Percentiles rank a stretch among this genome's conserved stretches.
These are phyloP conservation scores for Spea bombifrons DNA, from an alignment of 2,113 vertebrate species.

Conservation along the genomic window DNA sequence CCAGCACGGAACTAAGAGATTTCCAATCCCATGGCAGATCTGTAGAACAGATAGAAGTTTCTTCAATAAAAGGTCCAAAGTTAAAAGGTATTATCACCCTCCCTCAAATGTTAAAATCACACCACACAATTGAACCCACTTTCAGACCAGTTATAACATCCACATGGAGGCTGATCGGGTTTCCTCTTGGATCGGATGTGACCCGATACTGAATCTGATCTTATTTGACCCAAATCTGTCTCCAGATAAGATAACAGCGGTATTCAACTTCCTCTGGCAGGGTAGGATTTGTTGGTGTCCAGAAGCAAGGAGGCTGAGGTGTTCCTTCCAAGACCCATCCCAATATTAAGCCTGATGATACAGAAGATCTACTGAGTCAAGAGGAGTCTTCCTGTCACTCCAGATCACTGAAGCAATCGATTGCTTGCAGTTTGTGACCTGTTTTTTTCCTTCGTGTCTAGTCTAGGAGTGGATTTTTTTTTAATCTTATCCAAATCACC, in stretches of 20 bases:
- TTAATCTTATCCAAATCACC: conserved; percentile 46
- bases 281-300: conserved; percentile 54
- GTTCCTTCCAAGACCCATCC: conserved; percentile 69
- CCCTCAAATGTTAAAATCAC: not conserved
- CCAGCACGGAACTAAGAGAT: conserved; percentile 50
- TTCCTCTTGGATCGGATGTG: conserved; percentile 24
- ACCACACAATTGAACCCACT: conserved; percentile 48
- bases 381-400: conserved; percentile 42
- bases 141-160: conserved; percentile 55
- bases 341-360: conserved; percentile 50
- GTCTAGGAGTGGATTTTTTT: conserved; percentile 46
- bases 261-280: conserved; percentile 58
- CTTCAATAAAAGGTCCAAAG: conserved; percentile 10
- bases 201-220: conserved; percentile 41
- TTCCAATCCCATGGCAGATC: conserved; percentile 62
- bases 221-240: conserved; percentile 49
- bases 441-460: conserved; percentile 47
- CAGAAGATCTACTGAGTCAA: conserved; percentile 42
- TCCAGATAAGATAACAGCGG: conserved; percentile 29
- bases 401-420: conserved; percentile 52
- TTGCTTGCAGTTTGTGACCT: conserved; percentile 46
- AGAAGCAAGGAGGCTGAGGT: conserved; percentile 50
- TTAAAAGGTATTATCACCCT: not conserved
- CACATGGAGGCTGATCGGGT: conserved; percentile 45
- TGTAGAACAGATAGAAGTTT: conserved; percentile 42